A percentile compares a stretch with the other conserved stretches of the same genome.
Conservation (phyloP, 1,140 invertebrate species). For the Varroa destructor region DNA sequence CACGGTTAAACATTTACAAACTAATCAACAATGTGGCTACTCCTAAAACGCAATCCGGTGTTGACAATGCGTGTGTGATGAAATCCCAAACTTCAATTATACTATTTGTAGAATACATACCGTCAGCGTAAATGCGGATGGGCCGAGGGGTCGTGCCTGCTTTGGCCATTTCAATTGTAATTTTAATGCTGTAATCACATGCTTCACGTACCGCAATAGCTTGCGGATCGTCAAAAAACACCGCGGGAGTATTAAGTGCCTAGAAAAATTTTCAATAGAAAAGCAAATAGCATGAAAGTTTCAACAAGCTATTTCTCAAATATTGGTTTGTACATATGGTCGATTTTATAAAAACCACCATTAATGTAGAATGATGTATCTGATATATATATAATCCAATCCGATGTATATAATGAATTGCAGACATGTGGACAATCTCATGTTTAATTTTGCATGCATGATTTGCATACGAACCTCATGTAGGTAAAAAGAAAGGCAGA, state of each 20-base stretch:
- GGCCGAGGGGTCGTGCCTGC: constrained; percentile 58
- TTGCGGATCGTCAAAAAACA: constrained; percentile 69
- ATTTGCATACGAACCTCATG: too few relatives aligned
- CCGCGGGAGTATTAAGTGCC: constrained; percentile 66
- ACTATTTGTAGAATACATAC: constrained; percentile 38
- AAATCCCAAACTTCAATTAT: background rate
- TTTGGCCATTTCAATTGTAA: constrained; percentile 67
- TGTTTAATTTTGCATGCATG: background rate
- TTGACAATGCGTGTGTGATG: background rate
- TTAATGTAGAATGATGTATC: background rate
- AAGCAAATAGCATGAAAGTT: constrained; percentile 43
- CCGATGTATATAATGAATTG: background rate
- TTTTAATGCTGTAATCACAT: constrained; percentile 68
- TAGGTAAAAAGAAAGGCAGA: too few relatives aligned
- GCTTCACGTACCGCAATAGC: constrained; percentile 60
- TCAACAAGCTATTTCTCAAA: constrained; percentile 40
- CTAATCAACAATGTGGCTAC: too few relatives aligned
- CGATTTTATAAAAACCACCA: background rate
- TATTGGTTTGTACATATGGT: background rate
- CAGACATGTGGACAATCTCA: background rate
- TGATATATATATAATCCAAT: background rate
- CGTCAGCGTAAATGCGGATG: constrained; percentile 89
- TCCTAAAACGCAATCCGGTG: background rate
- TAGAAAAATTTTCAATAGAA: constrained; percentile 47
- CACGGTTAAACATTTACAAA: too few relatives aligned